Evolutionary conservation across 1,140 invertebrate genomes (phyloP).

Genomic region (Triops cancriformis): DNA sequence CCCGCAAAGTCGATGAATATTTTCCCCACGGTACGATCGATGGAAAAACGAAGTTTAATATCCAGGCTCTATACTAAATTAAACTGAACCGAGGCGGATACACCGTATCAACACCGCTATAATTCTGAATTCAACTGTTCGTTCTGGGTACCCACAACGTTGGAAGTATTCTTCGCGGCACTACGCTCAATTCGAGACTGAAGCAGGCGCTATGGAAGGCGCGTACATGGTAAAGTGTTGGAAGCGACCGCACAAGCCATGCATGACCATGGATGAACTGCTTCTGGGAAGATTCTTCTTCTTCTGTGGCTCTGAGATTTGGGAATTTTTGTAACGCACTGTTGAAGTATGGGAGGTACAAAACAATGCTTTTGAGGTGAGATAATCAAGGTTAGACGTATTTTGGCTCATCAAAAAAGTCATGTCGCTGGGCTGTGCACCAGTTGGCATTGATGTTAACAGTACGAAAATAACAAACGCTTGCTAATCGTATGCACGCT

Average conservation of each 20-base stretch:
- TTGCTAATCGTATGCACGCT: not conserved
- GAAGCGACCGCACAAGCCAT: not conserved
- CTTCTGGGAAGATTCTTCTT: constrained; percentile 13
- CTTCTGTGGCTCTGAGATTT: not conserved
- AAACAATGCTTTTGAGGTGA: not conserved
- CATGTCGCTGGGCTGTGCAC: not conserved
- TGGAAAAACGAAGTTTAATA: not conserved
- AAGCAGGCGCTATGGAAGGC: not conserved
- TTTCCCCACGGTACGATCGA: no score
- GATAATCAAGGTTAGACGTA: not conserved
- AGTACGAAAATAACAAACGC: not conserved
- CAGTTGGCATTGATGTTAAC: not conserved
- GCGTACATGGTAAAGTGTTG: not conserved
- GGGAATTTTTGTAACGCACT: not conserved
- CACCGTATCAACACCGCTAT: no score
- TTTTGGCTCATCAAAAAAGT: not conserved
- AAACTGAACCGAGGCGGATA: not conserved
- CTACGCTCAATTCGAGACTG: not conserved
- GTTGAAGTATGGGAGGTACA: not conserved
- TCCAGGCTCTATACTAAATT: not conserved
- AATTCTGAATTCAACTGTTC: not conserved
- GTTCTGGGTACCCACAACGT: not conserved
- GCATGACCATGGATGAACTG: not conserved
- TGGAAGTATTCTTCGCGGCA: not conserved
- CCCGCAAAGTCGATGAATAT: no score